phyloP scores from a whole-genome alignment of 2,888 invertebrate species.

The Alloscopus bannaensis region DNA sequence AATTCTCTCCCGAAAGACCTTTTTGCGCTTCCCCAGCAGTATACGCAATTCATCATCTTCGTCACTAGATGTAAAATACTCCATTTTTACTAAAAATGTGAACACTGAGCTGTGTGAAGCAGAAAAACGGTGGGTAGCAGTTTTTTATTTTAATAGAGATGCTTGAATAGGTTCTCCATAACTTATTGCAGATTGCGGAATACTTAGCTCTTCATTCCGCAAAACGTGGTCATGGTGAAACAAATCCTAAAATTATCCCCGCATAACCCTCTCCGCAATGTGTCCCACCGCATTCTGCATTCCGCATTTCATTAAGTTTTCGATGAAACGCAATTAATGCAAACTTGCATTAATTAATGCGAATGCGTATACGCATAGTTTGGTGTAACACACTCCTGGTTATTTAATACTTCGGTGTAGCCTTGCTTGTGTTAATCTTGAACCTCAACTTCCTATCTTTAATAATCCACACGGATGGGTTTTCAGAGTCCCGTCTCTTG shows the following conservation, averaged over 20 bases:
- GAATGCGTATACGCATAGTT: too few species aligned
- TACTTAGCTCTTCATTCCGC: background rate
- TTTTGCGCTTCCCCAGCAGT: background rate
- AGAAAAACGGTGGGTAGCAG: background rate
- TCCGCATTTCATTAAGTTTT: background rate
- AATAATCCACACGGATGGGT: too few species aligned
- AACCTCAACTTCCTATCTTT: too few species aligned
- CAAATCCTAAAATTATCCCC: too few species aligned
- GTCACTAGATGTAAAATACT: background rate
- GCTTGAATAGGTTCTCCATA: background rate
- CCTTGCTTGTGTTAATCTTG: too few species aligned
- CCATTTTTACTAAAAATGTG: background rate
- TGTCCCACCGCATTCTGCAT: constrained; percentile 1
- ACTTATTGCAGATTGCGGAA: background rate
- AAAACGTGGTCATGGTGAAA: background rate
- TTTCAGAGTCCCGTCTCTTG: too few species aligned
- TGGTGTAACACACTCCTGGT: too few species aligned
- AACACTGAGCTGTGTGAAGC: background rate
- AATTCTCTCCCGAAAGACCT: constrained; percentile 1
- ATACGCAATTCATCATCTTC: constrained; percentile 7
- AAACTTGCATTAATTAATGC: constrained; percentile 2
- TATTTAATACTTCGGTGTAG: too few species aligned
- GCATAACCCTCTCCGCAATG: background rate
- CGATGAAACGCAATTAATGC: background rate
- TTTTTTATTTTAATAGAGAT: background rate